Conservation (phyloP, 2,113 vertebrate genomes). For the Psophia crepitans region DNA sequence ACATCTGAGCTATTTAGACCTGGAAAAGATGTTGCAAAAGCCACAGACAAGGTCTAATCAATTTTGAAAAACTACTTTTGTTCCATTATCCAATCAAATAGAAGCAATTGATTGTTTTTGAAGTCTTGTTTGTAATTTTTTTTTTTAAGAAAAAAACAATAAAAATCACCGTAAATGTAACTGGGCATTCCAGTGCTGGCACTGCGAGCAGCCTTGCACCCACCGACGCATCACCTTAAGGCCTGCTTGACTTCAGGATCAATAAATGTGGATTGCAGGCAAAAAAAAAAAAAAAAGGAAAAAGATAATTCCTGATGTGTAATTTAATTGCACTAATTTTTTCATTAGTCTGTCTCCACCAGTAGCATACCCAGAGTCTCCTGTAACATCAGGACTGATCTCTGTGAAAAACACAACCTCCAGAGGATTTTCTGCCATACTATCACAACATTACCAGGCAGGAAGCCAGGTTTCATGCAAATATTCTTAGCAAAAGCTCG, state of each 20-base stretch:
- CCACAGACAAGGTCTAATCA: not conserved
- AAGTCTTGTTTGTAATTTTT: not conserved
- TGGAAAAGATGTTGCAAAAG: not conserved
- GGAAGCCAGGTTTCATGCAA: not conserved
- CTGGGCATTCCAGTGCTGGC: not conserved
- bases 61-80: not conserved
- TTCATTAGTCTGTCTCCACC: not conserved
- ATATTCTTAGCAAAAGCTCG: not conserved
- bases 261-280: not conserved
- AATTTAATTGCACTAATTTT: not conserved
- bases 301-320: not conserved
- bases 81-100: not conserved
- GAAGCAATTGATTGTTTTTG: not conserved
- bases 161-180: not conserved
- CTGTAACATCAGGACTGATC: not conserved
- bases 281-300: not conserved
- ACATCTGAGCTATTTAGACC: not conserved
- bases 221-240: not conserved
- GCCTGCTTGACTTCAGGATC: not conserved
- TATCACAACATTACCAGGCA: not conserved
- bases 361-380: not conserved
- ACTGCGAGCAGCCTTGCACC: not conserved
- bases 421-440: not conserved
- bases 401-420: not conserved
- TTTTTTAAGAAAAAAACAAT: not conserved